These are phyloP conservation scores for Chironex yamaguchii DNA, from an alignment of 30 jellyfish, hydroid and myxozoan species.

Conservation along the genomic window DNA sequence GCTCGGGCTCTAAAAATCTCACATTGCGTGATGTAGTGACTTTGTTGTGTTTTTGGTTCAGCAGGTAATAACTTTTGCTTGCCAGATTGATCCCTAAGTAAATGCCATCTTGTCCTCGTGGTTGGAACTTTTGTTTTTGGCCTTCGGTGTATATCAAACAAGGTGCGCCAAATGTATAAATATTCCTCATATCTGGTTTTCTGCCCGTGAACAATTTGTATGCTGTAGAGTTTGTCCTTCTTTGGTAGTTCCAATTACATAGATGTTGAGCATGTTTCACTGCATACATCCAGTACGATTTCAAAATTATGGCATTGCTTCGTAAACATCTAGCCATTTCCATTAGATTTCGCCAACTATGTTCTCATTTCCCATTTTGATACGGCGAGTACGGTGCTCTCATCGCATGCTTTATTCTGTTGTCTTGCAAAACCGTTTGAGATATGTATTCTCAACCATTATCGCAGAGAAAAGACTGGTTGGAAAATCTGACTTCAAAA, in stretches of 20 bases:
- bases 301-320: conserved; percentile 20
- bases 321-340: conserved; percentile 46
- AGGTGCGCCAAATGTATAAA: conserved; percentile 28
- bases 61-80: no score
- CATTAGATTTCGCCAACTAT: conserved; percentile 49
- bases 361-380: conserved; percentile 31
- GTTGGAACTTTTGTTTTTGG: conserved; percentile 9
- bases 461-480: conserved; percentile 47
- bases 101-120: conserved; percentile 43
- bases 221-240: conserved; percentile 23
- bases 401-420: conserved; percentile 26
- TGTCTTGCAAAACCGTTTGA: conserved; percentile 14
- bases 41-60: no score
- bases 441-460: conserved; percentile 37
- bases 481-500: conserved; percentile 36
- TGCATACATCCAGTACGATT: conserved; percentile 45
- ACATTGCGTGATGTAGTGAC: no score
- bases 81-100: conserved; percentile 39
- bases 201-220: conserved; percentile 9
- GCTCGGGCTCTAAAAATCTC: no score
- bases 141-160: conserved; percentile 35
- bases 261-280: conserved; percentile 26
- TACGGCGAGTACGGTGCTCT: conserved; percentile 28
- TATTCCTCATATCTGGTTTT: conserved; percentile 40
- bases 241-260: conserved; percentile 29